Conservation (phyloP, 2,797 vertebrate genomes). For the Enteromius radiatus region DNA sequence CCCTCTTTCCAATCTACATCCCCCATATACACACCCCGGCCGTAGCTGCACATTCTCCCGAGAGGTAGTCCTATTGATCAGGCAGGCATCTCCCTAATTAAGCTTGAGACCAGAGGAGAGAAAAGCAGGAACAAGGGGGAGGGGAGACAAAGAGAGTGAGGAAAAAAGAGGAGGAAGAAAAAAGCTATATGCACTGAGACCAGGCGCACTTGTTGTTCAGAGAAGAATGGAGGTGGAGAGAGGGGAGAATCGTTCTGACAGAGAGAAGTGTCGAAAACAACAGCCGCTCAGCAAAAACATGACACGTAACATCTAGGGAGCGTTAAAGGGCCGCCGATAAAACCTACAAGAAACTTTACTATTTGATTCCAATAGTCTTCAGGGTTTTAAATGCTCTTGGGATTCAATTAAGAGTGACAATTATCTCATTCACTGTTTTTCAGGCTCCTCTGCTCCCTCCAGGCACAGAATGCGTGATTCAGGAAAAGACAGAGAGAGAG, state of each 20-base stretch:
- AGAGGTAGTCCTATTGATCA: slow-evolving; percentile 75
- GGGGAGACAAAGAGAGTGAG: slow-evolving; percentile 17
- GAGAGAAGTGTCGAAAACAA: slow-evolving; percentile 15
- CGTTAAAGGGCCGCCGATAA: not conserved
- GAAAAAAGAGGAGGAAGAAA: not conserved
- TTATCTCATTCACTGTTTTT: slow-evolving; percentile 67
- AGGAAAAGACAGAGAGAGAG: slow-evolving; percentile 20
- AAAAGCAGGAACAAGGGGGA: slow-evolving; percentile 32
- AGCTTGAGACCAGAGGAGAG: slow-evolving; percentile 59
- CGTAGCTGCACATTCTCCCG: slow-evolving; percentile 55
- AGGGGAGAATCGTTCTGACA: slow-evolving; percentile 35
- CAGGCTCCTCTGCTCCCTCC: slow-evolving; percentile 38
- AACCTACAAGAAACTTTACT: slow-evolving; percentile 52
- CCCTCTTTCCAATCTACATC: slow-evolving; percentile 28
- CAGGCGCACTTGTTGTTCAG: slow-evolving; percentile 37
- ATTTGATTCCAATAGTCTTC: slow-evolving; percentile 69
- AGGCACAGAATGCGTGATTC: slow-evolving; percentile 48
- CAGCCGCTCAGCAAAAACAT: slow-evolving; percentile 39
- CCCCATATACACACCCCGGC: slow-evolving; percentile 47
- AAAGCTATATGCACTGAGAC: not conserved
- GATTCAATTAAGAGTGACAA: slow-evolving; percentile 78
- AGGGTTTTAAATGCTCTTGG: slow-evolving; percentile 63
- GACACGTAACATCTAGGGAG: not conserved
- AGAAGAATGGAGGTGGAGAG: slow-evolving; percentile 43
- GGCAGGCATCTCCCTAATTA: slow-evolving; percentile 76